These are phyloP conservation scores for Acanthococcus lagerstroemiae DNA, from an alignment of 2,888 invertebrate genomes.

Conservation along the genomic window DNA sequence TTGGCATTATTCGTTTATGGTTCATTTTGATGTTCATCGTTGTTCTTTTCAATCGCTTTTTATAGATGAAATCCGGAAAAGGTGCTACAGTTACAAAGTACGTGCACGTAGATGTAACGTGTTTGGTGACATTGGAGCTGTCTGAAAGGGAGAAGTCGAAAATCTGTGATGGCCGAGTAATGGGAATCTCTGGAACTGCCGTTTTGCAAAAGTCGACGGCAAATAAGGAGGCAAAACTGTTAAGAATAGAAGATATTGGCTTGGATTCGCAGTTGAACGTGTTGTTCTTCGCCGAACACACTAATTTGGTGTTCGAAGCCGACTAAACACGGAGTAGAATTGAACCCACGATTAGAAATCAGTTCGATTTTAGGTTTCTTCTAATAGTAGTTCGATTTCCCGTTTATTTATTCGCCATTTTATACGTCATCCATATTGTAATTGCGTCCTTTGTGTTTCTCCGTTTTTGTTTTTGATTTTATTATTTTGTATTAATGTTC, in stretches of 20 bases:
- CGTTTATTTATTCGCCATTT: too few species aligned
- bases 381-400: too few species aligned
- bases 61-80: constrained; percentile 39
- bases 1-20: too few species aligned
- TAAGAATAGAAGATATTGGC: constrained; percentile 56
- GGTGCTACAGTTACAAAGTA: constrained; percentile 50
- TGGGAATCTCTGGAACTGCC: constrained; percentile 59
- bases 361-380: too few species aligned
- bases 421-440: too few species aligned
- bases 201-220: constrained; percentile 51
- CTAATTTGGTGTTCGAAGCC: constrained; percentile 55
- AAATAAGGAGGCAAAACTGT: constrained; percentile 46
- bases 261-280: constrained; percentile 58
- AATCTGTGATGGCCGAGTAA: constrained; percentile 47
- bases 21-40: too few species aligned
- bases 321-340: constrained; percentile 36
- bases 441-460: too few species aligned
- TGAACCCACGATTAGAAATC: too few species aligned
- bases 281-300: constrained; percentile 54
- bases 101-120: constrained; percentile 57
- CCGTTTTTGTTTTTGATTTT: too few species aligned
- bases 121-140: constrained; percentile 49
- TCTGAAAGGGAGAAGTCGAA: constrained; percentile 40
- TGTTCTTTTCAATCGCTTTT: too few species aligned
- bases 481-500: too few species aligned